Percentiles rank a stretch among this genome's conserved stretches.
These are phyloP conservation scores for Anisognathus igniventris DNA, from an alignment of 2,797 vertebrate species.

Conservation along the genomic window DNA sequence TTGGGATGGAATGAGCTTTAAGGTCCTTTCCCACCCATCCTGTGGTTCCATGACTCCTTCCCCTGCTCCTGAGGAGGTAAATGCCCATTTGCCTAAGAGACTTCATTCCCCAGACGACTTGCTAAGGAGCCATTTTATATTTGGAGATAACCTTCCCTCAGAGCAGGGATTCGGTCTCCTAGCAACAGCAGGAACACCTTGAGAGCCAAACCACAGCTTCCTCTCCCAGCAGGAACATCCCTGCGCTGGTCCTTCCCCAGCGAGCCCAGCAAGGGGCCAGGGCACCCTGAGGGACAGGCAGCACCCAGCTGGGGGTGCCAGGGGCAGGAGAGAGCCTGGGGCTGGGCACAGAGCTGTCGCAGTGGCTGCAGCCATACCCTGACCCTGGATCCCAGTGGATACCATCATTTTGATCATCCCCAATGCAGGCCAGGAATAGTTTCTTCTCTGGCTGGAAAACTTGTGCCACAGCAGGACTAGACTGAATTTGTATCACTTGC, in stretches of 20 bases:
- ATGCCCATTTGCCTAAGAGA: background rate
- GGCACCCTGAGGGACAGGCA: background rate
- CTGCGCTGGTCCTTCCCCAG: background rate
- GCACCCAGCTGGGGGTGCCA: background rate
- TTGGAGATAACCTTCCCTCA: background rate
- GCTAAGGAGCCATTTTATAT: background rate
- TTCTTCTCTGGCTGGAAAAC: background rate
- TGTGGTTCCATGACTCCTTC: background rate
- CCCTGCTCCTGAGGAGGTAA: background rate
- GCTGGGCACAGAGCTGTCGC: fast-evolving
- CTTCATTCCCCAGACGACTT: background rate
- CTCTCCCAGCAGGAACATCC: background rate
- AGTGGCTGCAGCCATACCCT: background rate
- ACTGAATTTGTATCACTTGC: background rate
- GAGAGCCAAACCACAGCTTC: background rate
- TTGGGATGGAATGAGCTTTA: background rate
- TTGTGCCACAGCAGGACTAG: background rate
- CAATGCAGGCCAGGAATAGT: background rate
- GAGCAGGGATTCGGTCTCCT: constrained; percentile 27
- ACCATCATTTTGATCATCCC: background rate
- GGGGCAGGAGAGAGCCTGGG: background rate
- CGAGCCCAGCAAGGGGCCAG: background rate
- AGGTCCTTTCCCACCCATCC: background rate
- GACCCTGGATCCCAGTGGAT: background rate
- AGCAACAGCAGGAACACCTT: constrained; percentile 22